Base-by-base conservation (phyloP, 2,888 invertebrate genomes). In the Sceliomorpha sp. region DNA sequence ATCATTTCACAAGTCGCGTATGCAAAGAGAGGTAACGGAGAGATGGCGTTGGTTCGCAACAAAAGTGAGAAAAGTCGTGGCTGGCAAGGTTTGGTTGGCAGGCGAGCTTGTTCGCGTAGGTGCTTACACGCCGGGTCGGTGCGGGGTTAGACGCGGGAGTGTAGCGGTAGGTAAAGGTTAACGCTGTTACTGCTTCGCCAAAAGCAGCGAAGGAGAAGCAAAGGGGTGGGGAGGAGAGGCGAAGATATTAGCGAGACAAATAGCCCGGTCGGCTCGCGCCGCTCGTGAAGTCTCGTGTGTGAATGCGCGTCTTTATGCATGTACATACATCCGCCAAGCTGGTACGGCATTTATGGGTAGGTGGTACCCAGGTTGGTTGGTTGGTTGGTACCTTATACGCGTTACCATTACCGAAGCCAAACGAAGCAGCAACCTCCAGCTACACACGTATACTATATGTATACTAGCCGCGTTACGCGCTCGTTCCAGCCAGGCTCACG, bases 201-300 rank as follows among this genome's bases (percentile, higher is more conserved):
- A 59, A 63, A 63, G 70, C 63, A 53, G 48, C 45, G 70, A 51
- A 47, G 58, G 53, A 68, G 73, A 68, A 71, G 67, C 26, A 51
- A 20, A 20, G 20, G 20, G 20, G n/a, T n/a, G n/a, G n/a, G 31
- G 55, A 50, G 50, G 31, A 48, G 45, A 60, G 66, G 69, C 60
- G 66, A 72, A 56, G 81, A 82, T 83, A 84, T 83, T 84, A 82
- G 83, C 76, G 83, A 78, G 83, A 83, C 84, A 84, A 84, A 83
- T 83, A 82, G 83, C 76, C 77, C 63, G 70, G 72, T 71, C 58
- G 75, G 76, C 63, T 73, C 68, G 70, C 44, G 53, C 44, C 64
- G 53, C 40, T 62, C 10, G 58, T 36, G 64, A 45, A 47, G 47
- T 40, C 29, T 44, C 68, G 56, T 62, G 60, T 60, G 64, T 64